Base-by-base conservation (phyloP, 2,113 vertebrate genomes). In the Cisticola juncidis region DNA sequence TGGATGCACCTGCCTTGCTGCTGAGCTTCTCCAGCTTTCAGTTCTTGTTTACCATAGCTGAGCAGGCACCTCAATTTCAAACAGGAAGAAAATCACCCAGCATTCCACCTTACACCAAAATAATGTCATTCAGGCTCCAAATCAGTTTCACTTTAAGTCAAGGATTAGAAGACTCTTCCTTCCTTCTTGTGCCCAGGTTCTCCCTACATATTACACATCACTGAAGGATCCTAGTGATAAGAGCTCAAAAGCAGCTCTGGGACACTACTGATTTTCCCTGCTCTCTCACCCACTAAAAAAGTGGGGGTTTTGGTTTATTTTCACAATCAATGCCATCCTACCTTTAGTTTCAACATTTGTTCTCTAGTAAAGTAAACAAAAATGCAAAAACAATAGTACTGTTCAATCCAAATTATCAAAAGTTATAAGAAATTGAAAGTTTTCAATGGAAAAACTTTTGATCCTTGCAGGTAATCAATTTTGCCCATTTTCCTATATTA, bases 51-150 rank as follows among this genome's bases (percentile, higher is more conserved):
- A 53, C 28, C 3, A 1, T 1, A 10, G 50, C 33, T 74, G 60
- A 51, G 35, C 42, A 66, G 44, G 19, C 23, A 68, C 23, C 18
- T 38, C 28, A 2, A 51, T n/a, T 35, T 54, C 26, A n/a, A 48
- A 78, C 0, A 0, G 20, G 35, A 92, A 58, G 20, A 89, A 91
- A 81, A 79, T 4, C 17, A 16, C 7, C 24, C 5, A 11, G n/a
- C 8, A 3, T 42, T 89, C 87, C 44, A 70, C 21, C 54, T 47
- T 50, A 38, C 13, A 56, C 16, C 26, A 86, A 65, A 81, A 58
- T 28, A 83, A 86, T 25, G 19, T 26, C 47, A 62, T 20, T 71
- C 6, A 22, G 36, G 19, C 20, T 85, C 33, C 48, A 76, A 54
- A 1, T 42, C 68, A 60, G 4, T 29, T 61, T 20, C 50, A 50